Evolutionary conservation across 2,888 invertebrate genomes (phyloP), one percentile per base, ranked within the genome.

Genomic region (Dorcus parallelipipedus): DNA sequence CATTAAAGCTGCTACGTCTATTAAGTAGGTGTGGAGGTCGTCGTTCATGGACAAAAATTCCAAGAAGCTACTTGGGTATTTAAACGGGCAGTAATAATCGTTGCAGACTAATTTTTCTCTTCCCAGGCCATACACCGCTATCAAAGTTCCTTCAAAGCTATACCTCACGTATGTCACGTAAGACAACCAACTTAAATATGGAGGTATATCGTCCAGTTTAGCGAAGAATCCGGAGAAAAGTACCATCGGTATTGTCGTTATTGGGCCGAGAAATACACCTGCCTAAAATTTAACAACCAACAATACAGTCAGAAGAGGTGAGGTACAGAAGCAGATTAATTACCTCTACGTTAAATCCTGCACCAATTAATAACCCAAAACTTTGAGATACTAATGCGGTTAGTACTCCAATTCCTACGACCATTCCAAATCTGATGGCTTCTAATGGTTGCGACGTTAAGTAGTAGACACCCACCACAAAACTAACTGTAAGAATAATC

Each of bases 401-500:
- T 52, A 95, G 84, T 60, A 94, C 90, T 49, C 86, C 83, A 68
- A 89, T 83, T 40, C 87, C 84, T 6, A 90, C 82, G 70, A 91
- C 90, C 89, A 93, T 90, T 41, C 88, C 80, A 73, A 93, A 91
- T 53, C 97, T 85, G 59, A 88, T 84, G 54, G 87, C 82, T 72
- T 96, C 94, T 80, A 91, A 85, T n/a, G 96, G 97, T 77, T 97
- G 97, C 7, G 93, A 90, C 26, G 97, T 96, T 87, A 97, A 90
- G 80, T 94, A 95, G 80, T 97, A 97, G 9, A 96, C 94, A 67
- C 96, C 95, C 69, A 91, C 84, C 56, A 92, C 89, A 77, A 93
- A 95, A 38, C 93, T 87, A 56, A 91, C 86, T 52, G 93, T 93
- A 77, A 93, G 90, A 60, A 93, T 82, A 61, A 94, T 87, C 93